A percentile compares a stretch with the other conserved stretches of the same genome.
Conservation (phyloP, 2,888 invertebrate species). For the Spodoptera littoralis region DNA sequence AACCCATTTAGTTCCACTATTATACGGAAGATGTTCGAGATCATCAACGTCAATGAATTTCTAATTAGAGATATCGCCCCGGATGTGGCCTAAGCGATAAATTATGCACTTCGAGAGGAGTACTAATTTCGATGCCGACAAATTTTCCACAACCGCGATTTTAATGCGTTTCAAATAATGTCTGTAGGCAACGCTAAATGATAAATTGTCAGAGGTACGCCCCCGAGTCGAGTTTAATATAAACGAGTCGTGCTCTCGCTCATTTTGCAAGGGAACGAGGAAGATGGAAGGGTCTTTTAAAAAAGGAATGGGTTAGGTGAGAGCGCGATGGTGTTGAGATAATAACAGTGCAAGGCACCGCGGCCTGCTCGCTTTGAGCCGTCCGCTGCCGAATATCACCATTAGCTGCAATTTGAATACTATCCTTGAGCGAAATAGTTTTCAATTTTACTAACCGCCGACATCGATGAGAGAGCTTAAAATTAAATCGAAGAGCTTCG, state of each 20-base stretch:
- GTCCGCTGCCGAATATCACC: slow-evolving; percentile 83
- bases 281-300: slow-evolving; percentile 82
- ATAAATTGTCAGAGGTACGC: slow-evolving; percentile 87
- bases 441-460: slow-evolving; percentile 67
- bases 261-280: slow-evolving; percentile 68
- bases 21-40: slow-evolving; percentile 52
- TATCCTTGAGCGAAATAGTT: slow-evolving; percentile 72
- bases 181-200: slow-evolving; percentile 88
- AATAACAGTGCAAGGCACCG: slow-evolving; percentile 85
- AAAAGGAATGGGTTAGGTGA: slow-evolving; percentile 86
- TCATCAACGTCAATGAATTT: slow-evolving; percentile 81
- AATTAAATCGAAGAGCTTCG: slow-evolving; percentile 17
- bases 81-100: slow-evolving; percentile 85
- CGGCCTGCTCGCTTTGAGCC: slow-evolving; percentile 76
- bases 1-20: slow-evolving; percentile 20
- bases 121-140: slow-evolving; percentile 88
- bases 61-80: slow-evolving; percentile 82
- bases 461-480: slow-evolving; percentile 51
- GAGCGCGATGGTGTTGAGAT: slow-evolving; percentile 88
- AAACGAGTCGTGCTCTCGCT: slow-evolving; percentile 79
- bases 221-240: slow-evolving; percentile 82
- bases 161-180: slow-evolving; percentile 89
- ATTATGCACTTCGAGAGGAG: slow-evolving; percentile 84
- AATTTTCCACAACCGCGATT: slow-evolving; percentile 87
- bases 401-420: slow-evolving; percentile 84